Conservation (phyloP, 2,797 vertebrate species). For the Catostomus latipinnis region DNA sequence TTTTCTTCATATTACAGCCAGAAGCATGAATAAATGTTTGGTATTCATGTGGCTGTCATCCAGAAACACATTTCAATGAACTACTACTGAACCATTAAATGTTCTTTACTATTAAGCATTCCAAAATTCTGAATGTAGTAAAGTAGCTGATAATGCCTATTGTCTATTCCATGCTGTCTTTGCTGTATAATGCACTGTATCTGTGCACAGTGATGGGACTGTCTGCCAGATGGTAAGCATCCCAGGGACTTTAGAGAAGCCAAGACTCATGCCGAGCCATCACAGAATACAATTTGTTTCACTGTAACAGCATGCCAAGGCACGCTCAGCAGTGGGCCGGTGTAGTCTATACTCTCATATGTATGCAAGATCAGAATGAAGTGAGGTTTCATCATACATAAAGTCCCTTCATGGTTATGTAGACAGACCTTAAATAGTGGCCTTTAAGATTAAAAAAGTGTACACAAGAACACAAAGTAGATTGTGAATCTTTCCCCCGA, state of each 20-base stretch:
- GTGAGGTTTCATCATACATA: constrained; percentile 55
- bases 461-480: constrained; percentile 49
- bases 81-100: neutral
- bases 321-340: constrained; percentile 56
- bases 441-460: constrained; percentile 44
- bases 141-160: neutral
- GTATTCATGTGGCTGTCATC: neutral
- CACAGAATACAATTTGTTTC: constrained; percentile 65
- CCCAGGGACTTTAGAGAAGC: constrained; percentile 60
- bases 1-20: neutral
- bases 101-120: neutral
- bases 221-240: constrained; percentile 63
- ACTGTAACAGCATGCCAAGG: constrained; percentile 59
- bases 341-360: constrained; percentile 55
- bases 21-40: no score
- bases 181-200: constrained; percentile 48
- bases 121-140: neutral
- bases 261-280: constrained; percentile 63
- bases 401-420: constrained; percentile 34
- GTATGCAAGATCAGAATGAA: constrained; percentile 55
- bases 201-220: constrained; percentile 54
- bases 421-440: constrained; percentile 43
- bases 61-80: constrained; percentile 10
- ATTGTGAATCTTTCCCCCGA: constrained; percentile 42
- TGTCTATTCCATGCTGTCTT: constrained; percentile 37